phyloP scores from a whole-genome alignment of 2,113 vertebrate genomes.

The Entomyzon cyanotis region DNA sequence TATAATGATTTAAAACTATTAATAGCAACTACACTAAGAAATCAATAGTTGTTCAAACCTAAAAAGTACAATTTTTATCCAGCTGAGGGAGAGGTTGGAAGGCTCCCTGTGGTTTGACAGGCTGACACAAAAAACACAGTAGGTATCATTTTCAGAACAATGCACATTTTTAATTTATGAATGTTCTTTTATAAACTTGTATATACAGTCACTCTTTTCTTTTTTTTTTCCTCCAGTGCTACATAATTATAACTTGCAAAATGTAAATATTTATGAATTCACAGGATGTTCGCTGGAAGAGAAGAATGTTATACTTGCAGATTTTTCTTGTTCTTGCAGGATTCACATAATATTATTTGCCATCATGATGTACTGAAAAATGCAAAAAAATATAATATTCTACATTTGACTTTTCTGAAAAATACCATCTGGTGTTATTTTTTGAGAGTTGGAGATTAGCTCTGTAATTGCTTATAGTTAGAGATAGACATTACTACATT shows the following conservation, averaged over 20 bases:
- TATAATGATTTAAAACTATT: slow-evolving; percentile 60
- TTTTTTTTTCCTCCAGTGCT: slow-evolving; percentile 65
- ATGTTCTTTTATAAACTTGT: slow-evolving; percentile 76
- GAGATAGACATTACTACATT: slow-evolving; percentile 69
- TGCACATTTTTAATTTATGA: slow-evolving; percentile 76
- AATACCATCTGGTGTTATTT: slow-evolving; percentile 77
- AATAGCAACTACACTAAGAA: slow-evolving; percentile 66
- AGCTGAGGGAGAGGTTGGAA: neutral
- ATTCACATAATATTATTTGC: slow-evolving; percentile 76
- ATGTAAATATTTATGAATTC: slow-evolving; percentile 86
- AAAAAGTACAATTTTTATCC: slow-evolving; percentile 47
- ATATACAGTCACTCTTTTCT: slow-evolving; percentile 64
- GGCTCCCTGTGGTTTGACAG: slow-evolving; percentile 1
- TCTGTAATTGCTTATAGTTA: slow-evolving; percentile 69
- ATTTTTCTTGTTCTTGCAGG: slow-evolving; percentile 76
- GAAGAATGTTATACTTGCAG: slow-evolving; percentile 79
- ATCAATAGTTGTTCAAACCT: slow-evolving; percentile 60
- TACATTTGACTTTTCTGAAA: slow-evolving; percentile 76
- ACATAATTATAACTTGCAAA: slow-evolving; percentile 83
- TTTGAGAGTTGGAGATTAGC: slow-evolving; percentile 68
- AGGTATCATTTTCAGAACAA: slow-evolving; percentile 70
- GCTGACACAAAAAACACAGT: slow-evolving; percentile 55
- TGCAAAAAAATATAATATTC: slow-evolving; percentile 70
- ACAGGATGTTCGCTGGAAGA: slow-evolving; percentile 78
- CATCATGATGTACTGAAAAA: slow-evolving; percentile 68